These are phyloP conservation scores for Pogona vitticeps DNA, from an alignment of 2,113 vertebrate species.

Conservation along the genomic window DNA sequence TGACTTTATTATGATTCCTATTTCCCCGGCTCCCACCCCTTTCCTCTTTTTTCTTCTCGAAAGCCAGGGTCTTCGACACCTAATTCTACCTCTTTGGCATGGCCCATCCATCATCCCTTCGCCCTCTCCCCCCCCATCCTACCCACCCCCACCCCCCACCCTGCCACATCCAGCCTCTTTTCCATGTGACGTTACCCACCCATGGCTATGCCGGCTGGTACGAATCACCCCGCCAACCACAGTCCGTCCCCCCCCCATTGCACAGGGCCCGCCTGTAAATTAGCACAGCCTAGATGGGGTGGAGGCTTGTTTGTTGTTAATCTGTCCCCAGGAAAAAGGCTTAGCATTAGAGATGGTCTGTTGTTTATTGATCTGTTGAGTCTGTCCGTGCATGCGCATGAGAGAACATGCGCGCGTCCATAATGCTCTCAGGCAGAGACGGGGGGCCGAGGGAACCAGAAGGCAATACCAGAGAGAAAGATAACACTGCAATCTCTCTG, in stretches of 20 bases:
- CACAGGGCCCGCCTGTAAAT: too few species aligned
- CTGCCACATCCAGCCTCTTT: neutral
- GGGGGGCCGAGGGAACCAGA: neutral
- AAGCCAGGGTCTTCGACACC: conserved; percentile 13
- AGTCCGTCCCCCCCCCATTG: neutral
- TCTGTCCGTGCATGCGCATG: rapidly evolving
- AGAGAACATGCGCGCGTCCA: neutral
- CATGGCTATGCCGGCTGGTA: neutral
- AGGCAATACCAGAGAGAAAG: too few species aligned
- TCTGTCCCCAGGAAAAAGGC: neutral
- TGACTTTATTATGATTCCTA: conserved; percentile 31
- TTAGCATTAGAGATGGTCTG: neutral
- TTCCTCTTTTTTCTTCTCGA: conserved; percentile 5
- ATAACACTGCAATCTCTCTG: too few species aligned
- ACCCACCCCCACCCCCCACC: too few species aligned
- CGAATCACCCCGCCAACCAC: conserved; percentile 10
- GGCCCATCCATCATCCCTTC: conserved; percentile 29
- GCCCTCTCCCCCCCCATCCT: too few species aligned
- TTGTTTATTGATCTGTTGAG: too few species aligned
- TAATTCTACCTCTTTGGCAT: conserved; percentile 29
- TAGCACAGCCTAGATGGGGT: neutral
- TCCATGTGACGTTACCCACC: neutral
- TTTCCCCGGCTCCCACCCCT: conserved; percentile 3
- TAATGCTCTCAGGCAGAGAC: too few species aligned
- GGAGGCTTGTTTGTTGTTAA: neutral